A percentile compares a stretch with the other conserved stretches of the same genome.
Conservation (phyloP, 2,113 vertebrate species). For the Choloepus hoffmanni region DNA sequence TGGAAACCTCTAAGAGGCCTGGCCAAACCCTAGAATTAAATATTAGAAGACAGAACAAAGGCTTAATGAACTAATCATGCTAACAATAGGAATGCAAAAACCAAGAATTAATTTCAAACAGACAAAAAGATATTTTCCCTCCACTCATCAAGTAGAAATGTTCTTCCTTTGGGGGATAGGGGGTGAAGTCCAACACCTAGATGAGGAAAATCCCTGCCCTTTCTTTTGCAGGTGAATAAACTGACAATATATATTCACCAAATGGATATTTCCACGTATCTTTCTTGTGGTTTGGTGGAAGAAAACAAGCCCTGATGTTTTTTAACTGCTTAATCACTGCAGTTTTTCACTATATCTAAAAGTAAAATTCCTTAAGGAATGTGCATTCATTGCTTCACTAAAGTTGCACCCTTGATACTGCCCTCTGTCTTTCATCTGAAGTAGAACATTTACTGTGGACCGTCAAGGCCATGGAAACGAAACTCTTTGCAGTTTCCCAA, state of each 20-base stretch:
- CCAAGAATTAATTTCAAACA: conserved; percentile 16
- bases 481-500: background rate
- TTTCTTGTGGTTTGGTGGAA: background rate
- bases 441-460: background rate
- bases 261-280: background rate
- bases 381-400: background rate
- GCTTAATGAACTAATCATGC: background rate
- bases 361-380: conserved; percentile 17
- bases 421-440: background rate
- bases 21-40: conserved; percentile 40
- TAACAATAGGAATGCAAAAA: background rate
- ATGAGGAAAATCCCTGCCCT: background rate
- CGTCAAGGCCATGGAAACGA: background rate
- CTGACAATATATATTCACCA: background rate
- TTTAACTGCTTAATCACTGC: background rate
- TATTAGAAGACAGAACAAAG: conserved; percentile 29
- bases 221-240: background rate
- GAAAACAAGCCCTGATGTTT: too few species aligned
- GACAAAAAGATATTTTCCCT: background rate
- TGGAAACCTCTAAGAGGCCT: background rate
- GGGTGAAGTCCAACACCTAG: background rate
- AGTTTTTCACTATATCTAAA: background rate
- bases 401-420: background rate
- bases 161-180: background rate
- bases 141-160: background rate